Evolutionary conservation across 2,113 vertebrate species (phyloP).

Genomic region (Microcebus griseorufus): DNA sequence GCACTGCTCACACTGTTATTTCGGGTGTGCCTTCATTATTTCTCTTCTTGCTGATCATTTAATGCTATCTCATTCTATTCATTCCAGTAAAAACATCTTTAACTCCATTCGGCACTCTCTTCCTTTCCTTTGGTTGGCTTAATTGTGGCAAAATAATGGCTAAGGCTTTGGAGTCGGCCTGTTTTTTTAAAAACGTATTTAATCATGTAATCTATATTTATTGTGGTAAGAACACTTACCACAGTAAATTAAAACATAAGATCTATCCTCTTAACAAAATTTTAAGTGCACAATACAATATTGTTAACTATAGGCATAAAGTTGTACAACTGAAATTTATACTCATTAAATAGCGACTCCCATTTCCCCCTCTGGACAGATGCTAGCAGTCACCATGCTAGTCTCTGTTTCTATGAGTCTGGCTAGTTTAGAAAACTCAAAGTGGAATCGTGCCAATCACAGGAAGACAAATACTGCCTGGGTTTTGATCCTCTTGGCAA

Average conservation of each 20-base stretch:
- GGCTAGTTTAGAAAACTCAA: background rate
- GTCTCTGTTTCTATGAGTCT: background rate
- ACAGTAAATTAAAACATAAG: background rate
- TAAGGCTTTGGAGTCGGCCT: background rate
- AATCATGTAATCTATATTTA: background rate
- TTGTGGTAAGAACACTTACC: background rate
- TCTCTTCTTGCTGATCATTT: background rate
- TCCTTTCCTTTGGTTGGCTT: background rate
- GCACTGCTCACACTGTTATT: background rate
- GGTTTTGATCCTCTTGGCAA: background rate
- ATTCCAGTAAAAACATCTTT: background rate
- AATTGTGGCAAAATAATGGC: background rate
- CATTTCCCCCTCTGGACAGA: rapidly evolving
- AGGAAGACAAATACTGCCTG: background rate
- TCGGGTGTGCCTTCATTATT: background rate
- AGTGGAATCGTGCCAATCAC: too few species aligned
- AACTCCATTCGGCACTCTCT: background rate
- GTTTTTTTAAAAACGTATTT: background rate
- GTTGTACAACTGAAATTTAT: background rate
- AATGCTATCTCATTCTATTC: background rate
- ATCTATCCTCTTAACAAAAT: background rate
- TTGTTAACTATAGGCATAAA: background rate
- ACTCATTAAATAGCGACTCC: rapidly evolving
- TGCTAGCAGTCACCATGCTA: background rate
- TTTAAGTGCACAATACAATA: background rate